A percentile compares a stretch with the other conserved stretches of the same genome.
phyloP scores from a whole-genome alignment of 2,113 vertebrate genomes.

The Zosterops lateralis region DNA sequence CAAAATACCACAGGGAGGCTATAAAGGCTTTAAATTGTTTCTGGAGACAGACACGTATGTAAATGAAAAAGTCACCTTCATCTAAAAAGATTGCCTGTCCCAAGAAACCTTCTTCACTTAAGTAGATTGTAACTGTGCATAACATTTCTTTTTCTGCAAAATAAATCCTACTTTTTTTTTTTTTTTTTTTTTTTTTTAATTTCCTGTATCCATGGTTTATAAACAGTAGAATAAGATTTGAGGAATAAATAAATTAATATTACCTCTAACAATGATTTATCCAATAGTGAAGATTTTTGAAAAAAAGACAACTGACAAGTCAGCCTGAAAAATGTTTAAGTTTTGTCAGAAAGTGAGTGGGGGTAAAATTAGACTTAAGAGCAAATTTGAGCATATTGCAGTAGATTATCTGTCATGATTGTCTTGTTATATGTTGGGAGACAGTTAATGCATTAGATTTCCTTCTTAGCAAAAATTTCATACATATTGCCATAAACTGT shows the following conservation, averaged over 20 bases:
- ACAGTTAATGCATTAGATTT: background rate
- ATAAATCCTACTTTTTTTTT: background rate
- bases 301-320: background rate
- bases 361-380: background rate
- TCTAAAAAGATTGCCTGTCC: background rate
- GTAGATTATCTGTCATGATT: background rate
- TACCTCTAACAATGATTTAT: background rate
- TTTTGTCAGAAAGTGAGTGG: background rate
- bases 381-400: background rate
- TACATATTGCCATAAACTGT: background rate
- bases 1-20: background rate
- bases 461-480: background rate
- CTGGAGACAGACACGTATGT: background rate
- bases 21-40: background rate
- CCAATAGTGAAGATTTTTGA: background rate
- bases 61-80: background rate
- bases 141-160: background rate
- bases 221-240: background rate
- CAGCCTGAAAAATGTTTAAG: background rate
- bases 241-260: background rate
- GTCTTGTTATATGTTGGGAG: background rate
- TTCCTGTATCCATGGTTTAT: background rate
- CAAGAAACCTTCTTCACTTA: background rate
- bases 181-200: too few relatives aligned
- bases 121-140: background rate